These are phyloP conservation scores for Cecidostiba fungosa DNA, from an alignment of 2,888 invertebrate genomes.

Conservation along the genomic window DNA sequence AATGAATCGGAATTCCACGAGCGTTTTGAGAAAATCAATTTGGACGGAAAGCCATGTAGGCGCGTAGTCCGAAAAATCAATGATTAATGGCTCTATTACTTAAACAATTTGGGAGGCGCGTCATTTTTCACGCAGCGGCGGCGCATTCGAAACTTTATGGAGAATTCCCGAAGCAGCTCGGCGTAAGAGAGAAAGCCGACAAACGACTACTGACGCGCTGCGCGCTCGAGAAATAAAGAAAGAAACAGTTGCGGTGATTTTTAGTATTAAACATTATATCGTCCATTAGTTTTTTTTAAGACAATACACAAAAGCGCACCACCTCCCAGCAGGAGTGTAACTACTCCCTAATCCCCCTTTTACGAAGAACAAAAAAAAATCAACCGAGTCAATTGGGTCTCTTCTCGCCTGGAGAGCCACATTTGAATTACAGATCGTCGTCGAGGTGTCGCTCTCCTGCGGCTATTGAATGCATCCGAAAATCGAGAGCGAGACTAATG, in stretches of 20 bases:
- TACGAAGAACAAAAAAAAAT: neutral
- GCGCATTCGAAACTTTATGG: conserved; percentile 46
- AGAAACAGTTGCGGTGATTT: conserved; percentile 1
- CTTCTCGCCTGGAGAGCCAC: neutral
- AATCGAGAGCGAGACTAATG: neutral
- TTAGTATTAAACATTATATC: neutral
- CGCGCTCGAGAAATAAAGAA: conserved; percentile 29
- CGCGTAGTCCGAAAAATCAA: conserved; percentile 38
- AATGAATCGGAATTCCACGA: neutral
- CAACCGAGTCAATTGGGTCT: conserved; percentile 34
- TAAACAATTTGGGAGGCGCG: conserved; percentile 63
- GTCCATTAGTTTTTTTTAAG: too few relatives aligned
- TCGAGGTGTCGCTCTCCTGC: neutral
- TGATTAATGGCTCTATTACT: conserved; percentile 61
- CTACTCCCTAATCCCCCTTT: neutral
- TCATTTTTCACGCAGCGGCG: conserved; percentile 61
- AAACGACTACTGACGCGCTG: conserved; percentile 2
- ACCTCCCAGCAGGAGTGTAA: neutral
- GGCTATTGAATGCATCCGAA: conserved; percentile 4
- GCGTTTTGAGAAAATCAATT: conserved; percentile 42
- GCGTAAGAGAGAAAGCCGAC: conserved; percentile 37
- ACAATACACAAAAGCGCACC: neutral
- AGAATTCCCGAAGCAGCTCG: conserved; percentile 45
- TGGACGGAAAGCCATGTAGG: neutral
- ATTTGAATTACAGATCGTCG: conserved; percentile 56